Evolutionary conservation across 2,113 vertebrate species (phyloP), one percentile per base, ranked within the genome.

Genomic region (Macquaria ambigua): DNA sequence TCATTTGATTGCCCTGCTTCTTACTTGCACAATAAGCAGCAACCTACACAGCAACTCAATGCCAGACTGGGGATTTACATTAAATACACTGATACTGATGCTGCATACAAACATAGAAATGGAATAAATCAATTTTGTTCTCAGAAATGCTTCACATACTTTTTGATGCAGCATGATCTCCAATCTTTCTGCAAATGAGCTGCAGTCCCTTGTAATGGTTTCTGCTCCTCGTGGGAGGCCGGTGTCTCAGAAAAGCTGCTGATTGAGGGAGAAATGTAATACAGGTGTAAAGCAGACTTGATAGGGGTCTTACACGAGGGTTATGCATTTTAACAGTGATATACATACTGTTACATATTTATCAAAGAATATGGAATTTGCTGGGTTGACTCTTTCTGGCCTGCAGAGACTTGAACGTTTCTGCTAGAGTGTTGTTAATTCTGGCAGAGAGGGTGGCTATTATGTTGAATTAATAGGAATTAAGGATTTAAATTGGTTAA

Each of bases 111-210:
- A 95, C 89, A 89, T 73, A 82, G 87, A 90, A 93, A 94, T 93
- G 92, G 92, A 95, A 96, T 94, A 94, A 95, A 95, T 96, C 93
- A 95, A 95, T 96, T 92, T 90, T 80, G 81, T 89, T 79, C 90
- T 71, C 79, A 89, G 93, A 93, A 94, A 94, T 92, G 92, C 92
- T 92, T 93, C 90, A 91, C 93, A 93, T 92, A 92, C 94, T 91
- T 95, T 92, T 77, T 84, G 87, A 95, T 93, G 90, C 93, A 84
- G 92, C 77, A 80, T 93, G 91, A 96, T 96, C 94, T 95, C 95
- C 95, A 96, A 95, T 95, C 95, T 95, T 91, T 94, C 94, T 94
- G 94, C 95, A 96, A 96, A 96, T 96, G 96, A 96, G 95, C 95
- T 95, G 89, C 90, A 74, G 92, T 86, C 94, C 91, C 92, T 87